Percentiles rank a stretch among this genome's conserved stretches.
Evolutionary conservation across 2,113 vertebrate genomes (phyloP).

Genomic region (Protobothrops flavoviridis): DNA sequence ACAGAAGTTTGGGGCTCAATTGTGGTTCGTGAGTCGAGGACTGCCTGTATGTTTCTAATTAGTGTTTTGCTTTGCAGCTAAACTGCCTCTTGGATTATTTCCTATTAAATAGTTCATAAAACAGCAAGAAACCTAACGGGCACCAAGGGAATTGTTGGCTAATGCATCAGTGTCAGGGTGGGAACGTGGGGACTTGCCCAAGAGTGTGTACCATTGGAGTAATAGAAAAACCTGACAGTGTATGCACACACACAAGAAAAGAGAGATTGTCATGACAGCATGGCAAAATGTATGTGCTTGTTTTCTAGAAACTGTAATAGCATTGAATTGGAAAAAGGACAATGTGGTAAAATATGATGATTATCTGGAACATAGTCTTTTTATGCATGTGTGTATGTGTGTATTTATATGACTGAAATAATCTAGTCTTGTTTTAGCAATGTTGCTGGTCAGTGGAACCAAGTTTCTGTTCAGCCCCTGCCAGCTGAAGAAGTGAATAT

Average conservation of each 20-base stretch:
- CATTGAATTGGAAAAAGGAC: not conserved
- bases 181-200: not conserved
- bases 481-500: slow-evolving; percentile 87
- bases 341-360: not conserved
- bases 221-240: not conserved
- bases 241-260: not conserved
- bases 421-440: slow-evolving; percentile 71
- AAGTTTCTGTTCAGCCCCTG: slow-evolving; percentile 87
- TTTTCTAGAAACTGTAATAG: not conserved
- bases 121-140: not conserved
- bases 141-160: not conserved
- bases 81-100: not conserved
- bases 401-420: not conserved
- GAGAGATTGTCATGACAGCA: not conserved
- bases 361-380: not conserved
- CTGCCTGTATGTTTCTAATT: not conserved
- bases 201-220: not conserved
- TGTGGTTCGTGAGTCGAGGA: not conserved
- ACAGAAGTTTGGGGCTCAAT: not conserved
- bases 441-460: slow-evolving; percentile 89
- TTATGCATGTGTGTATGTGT: not conserved
- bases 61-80: not conserved
- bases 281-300: not conserved
- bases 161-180: not conserved
- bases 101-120: not conserved